Percentiles rank a stretch among this genome's conserved stretches.
Conservation (phyloP, 1,140 invertebrate genomes). For the Campoletis sonorensis region DNA sequence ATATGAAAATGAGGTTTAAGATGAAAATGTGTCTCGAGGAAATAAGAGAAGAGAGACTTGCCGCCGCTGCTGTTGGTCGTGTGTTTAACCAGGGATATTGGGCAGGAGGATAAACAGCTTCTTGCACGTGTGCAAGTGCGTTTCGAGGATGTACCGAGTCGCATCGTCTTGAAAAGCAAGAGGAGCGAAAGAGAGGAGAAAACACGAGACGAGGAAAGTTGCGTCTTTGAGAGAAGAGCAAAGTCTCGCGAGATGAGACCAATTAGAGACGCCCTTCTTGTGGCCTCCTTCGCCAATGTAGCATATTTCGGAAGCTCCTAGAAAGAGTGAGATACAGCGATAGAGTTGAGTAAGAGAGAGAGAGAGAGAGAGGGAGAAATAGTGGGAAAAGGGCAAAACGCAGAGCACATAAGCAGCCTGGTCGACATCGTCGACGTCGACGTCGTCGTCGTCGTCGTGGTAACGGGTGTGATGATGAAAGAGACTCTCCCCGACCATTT, state of each 20-base stretch:
- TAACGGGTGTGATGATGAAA: slow-evolving; percentile 55
- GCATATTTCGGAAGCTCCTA: slow-evolving; percentile 27
- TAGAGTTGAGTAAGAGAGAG: background rate
- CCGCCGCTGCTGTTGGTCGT: background rate
- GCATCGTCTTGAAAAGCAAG: slow-evolving; percentile 16
- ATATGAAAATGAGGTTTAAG: background rate
- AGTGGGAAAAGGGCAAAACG: slow-evolving; percentile 25
- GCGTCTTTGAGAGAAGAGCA: slow-evolving; percentile 30
- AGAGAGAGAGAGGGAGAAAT: background rate
- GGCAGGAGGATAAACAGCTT: background rate
- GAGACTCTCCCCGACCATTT: slow-evolving; percentile 18
- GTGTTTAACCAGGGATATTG: no score
- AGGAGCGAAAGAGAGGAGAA: slow-evolving; percentile 13
- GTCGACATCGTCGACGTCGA: slow-evolving; percentile 54
- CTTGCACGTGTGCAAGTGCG: slow-evolving; percentile 21
- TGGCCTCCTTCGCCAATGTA: slow-evolving; percentile 40
- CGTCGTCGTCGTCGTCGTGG: slow-evolving; percentile 58
- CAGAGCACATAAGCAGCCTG: slow-evolving; percentile 25
- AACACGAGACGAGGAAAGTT: slow-evolving; percentile 20
- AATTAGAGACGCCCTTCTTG: slow-evolving; percentile 42
- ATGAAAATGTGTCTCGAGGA: no score
- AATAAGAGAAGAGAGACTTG: background rate
- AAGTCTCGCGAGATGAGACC: slow-evolving; percentile 34
- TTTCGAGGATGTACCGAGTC: slow-evolving; percentile 32
- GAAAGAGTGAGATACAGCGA: no score